phyloP scores from a whole-genome alignment of 2,113 vertebrate species.

The Pelusios castaneus region DNA sequence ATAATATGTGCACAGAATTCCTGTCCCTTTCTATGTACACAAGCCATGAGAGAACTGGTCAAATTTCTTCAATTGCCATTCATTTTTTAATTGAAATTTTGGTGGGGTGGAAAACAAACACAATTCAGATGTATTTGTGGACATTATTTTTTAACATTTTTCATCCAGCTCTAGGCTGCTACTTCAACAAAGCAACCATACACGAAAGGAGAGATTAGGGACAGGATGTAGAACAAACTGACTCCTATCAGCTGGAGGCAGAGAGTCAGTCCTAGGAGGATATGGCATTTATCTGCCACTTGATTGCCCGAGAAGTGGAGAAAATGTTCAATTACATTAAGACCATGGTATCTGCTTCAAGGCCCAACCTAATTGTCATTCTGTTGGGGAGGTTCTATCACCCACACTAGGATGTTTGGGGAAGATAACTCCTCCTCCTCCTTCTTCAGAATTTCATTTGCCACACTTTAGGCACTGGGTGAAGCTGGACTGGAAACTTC shows the following conservation, averaged over 20 bases:
- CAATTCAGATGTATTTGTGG: no score
- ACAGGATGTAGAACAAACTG: no score
- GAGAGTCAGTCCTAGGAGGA: no score
- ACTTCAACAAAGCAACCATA: no score
- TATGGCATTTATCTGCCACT: neutral
- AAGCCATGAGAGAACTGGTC: neutral
- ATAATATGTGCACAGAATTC: neutral
- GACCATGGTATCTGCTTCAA: no score
- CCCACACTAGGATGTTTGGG: neutral
- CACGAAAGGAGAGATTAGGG: no score
- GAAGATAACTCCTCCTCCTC: neutral
- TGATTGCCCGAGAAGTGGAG: neutral
- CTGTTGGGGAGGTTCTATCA: neutral
- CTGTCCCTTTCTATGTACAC: neutral
- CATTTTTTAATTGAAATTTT: neutral
- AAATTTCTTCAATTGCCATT: neutral
- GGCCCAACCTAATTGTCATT: no score
- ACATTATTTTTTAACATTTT: no score
- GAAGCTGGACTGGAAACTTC: neutral
- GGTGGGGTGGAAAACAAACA: neutral
- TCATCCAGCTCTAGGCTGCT: no score
- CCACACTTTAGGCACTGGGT: neutral
- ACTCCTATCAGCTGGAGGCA: no score
- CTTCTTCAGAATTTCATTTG: slow-evolving; percentile 41
- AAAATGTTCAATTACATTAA: neutral